Evolutionary conservation across 2,797 vertebrate species (phyloP).

Genomic region (Taenioides sp.): DNA sequence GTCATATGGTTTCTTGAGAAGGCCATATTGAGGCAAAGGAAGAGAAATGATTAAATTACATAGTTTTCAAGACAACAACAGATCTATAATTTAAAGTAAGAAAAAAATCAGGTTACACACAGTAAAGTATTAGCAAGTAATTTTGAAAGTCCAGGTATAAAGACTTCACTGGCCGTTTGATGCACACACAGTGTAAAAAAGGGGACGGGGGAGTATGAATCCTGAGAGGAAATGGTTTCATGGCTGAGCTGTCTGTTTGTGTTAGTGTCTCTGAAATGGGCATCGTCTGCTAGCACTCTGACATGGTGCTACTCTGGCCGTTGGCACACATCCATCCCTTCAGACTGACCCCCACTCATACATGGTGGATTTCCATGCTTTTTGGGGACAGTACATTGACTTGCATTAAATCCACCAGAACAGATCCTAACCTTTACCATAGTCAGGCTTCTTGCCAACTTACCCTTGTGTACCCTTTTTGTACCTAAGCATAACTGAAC

Average conservation of each 20-base stretch:
- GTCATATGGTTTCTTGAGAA: too few species aligned
- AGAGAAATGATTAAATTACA: too few species aligned
- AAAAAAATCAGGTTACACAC: background rate
- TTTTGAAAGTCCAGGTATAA: constrained; percentile 12
- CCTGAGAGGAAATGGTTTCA: constrained; percentile 80
- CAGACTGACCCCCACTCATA: constrained; percentile 52
- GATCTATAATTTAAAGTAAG: too few species aligned
- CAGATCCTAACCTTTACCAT: background rate
- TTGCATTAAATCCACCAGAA: background rate
- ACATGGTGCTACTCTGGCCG: constrained; percentile 82
- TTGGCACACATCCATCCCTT: constrained; percentile 71
- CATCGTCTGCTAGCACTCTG: constrained; percentile 81
- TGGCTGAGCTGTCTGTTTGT: constrained; percentile 77
- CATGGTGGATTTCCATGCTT: constrained; percentile 5
- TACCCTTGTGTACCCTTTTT: too few species aligned
- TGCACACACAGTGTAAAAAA: constrained; percentile 20
- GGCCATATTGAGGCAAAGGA: too few species aligned
- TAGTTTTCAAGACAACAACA: too few species aligned
- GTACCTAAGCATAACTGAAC: too few species aligned
- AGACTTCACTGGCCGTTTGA: constrained; percentile 21
- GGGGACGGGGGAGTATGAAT: constrained; percentile 57
- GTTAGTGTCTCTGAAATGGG: constrained; percentile 79
- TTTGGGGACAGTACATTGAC: background rate
- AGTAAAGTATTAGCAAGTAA: background rate
- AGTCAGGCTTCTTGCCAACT: background rate